Conservation (phyloP, 2,113 vertebrate genomes). For the Fukomys damarensis region DNA sequence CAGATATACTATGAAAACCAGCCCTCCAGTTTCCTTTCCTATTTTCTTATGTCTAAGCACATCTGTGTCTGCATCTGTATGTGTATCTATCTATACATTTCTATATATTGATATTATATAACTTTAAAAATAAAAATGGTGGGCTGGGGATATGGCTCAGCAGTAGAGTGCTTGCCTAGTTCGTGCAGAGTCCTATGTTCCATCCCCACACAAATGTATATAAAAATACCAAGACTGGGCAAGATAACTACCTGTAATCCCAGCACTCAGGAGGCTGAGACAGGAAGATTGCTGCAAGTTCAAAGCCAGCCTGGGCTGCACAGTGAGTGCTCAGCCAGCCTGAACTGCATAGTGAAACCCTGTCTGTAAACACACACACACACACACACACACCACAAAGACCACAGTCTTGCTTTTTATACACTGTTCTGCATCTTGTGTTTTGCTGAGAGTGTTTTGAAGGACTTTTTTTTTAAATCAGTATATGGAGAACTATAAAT, state of each 20-base stretch:
- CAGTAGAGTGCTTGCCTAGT: neutral
- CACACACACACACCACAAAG: neutral
- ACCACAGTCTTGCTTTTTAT: neutral
- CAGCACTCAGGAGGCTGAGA: neutral
- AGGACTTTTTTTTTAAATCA: slow-evolving; percentile 17
- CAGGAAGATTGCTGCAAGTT: neutral
- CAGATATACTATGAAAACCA: neutral
- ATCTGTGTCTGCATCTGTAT: neutral
- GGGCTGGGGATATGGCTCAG: neutral
- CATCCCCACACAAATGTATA: neutral
- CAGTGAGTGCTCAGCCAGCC: neutral
- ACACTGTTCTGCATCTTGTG: neutral
- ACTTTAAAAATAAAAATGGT: slow-evolving; percentile 11
- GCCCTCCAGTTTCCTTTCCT: neutral
- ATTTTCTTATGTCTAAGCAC: neutral
- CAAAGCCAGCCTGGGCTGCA: too few species aligned
- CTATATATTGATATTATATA: neutral
- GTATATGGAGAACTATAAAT: neutral
- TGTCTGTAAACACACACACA: neutral
- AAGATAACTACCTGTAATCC: neutral
- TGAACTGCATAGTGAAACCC: neutral
- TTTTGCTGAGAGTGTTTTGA: neutral
- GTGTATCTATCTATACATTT: neutral
- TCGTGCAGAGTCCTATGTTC: neutral
- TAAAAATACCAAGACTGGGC: neutral